Base-by-base conservation (phyloP, 2,888 invertebrate genomes). In the Ariolimax columbianus region DNA sequence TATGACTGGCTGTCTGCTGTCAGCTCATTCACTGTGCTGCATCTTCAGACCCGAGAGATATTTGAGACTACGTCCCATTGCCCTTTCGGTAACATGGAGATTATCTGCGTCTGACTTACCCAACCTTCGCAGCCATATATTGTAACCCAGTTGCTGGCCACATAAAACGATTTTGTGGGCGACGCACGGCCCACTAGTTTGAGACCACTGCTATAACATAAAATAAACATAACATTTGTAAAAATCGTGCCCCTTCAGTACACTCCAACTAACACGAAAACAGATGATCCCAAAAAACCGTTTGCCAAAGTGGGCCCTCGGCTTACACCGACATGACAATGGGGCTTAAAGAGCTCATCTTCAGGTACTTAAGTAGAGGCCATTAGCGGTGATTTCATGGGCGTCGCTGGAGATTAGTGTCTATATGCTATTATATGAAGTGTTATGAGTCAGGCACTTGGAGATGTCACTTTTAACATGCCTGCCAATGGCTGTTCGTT, bases 381-480 rank as follows among this genome's bases (percentile, higher is more conserved):
- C 59, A 26, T 78, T 78, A 78, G 59, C 59, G 7, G 77, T 38
- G 59, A 63, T 78, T 43, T 59, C 2, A 78, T 78, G 77, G 77
- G 77, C 63, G 77, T 78, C 59, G 40, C 77, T 63, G 0, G 40
- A 78, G 77, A 77, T 78, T 78, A 78, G 77, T 59, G 63, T 78
- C 63, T 59, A 23, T 63, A 51, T 14, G 51, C 51, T 30, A 63
- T 78, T 63, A 59, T 63, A n/a, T 63, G 11, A 63, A 78, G 77
- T 59, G 77, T 59, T 55, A 3, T 78, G 59, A 59, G 38, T 59
- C 38, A 78, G 7, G 3, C 51, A 33, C 73, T 70, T 19, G 1
- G 55, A 55, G 33, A 51, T 55, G 77, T 77, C 51, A 77, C 36
- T 77, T 23, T 55, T 19, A 77, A 36, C 77, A n/a, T n/a, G 43